Base-by-base conservation (phyloP, 92 coral and sea anemone species). In the Hydrozoanthus gracilis region DNA sequence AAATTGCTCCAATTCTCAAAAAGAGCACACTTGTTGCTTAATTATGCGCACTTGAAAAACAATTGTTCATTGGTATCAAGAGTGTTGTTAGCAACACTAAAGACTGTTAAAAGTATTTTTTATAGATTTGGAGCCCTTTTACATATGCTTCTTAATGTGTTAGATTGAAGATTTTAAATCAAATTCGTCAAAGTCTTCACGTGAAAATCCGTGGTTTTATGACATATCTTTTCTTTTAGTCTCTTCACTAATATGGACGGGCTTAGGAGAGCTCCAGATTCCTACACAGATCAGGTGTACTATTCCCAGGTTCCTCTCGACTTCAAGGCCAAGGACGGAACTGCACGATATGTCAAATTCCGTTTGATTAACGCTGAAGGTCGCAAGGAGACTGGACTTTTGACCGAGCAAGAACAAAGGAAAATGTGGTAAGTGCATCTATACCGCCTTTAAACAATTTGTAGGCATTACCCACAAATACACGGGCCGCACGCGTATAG, bases 401-500 rank as follows among this genome's bases (percentile, higher is more conserved):
- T 93, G 71, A 87, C 94, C 45, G 96, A 93, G 71, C 88, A 76
- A 60, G 92, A 93, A 70, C 96, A 93, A 86, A 78, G 96, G 50
- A 89, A 89, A 39, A 83, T 92, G 44, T 93, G 96, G 96, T 89
- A 48, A 93, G 89, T 76, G 51, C 10, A 77, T 15, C 39, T 27
- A 27, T 27, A 27, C 39, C 39, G 39, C 39, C 39, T 1, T 18
- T 66, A 45, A 66, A 18, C 4, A 27, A 27, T 27, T 27, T 27
- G 45, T 35, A 64, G 13, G 47, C 47, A 18, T 16, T 5, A 47
- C 6, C 35, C 47, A 20, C 5, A 7, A 71, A 27, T 9, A 13
- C 6, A 61, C 14, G 18, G 16, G 18, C 11, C 14, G 6, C 16
- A 14, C 67, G 11, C 11, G 67, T 54, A 65, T 12, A 65, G 39